These are phyloP conservation scores for Microchirus variegatus DNA, from an alignment of 2,797 vertebrate genomes.

Conservation along the genomic window DNA sequence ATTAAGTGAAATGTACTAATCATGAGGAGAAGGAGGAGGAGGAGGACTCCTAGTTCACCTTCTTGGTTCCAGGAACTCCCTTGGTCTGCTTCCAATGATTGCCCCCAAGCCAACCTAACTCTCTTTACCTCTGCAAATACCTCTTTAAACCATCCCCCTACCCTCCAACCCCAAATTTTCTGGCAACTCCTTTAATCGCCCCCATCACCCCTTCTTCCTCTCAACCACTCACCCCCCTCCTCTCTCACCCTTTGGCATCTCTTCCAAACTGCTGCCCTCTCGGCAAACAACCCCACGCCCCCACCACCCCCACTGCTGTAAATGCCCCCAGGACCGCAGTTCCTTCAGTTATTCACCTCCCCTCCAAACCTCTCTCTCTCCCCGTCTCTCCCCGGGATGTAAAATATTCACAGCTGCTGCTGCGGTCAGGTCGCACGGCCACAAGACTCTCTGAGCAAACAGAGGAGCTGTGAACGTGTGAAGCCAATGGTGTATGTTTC, in stretches of 20 bases:
- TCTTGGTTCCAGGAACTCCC: constrained; percentile 77
- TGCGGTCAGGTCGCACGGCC: constrained; percentile 81
- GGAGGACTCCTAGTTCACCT: constrained; percentile 53
- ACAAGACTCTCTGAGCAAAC: constrained; percentile 81
- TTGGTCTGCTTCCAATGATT: constrained; percentile 74
- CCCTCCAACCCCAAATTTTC: constrained; percentile 48
- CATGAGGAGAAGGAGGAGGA: constrained; percentile 33
- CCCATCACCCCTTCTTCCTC: constrained; percentile 65
- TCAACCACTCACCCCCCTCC: constrained; percentile 43
- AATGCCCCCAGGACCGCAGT: constrained; percentile 70
- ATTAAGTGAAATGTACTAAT: constrained; percentile 26
- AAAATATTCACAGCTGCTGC: constrained; percentile 85
- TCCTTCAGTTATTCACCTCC: constrained; percentile 67
- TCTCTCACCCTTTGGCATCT: constrained; percentile 58
- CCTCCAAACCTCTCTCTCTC: constrained; percentile 53
- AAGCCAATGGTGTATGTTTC: constrained; percentile 82
- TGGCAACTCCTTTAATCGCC: constrained; percentile 67
- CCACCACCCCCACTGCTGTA: constrained; percentile 38
- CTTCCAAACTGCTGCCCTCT: constrained; percentile 61
- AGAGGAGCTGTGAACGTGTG: constrained; percentile 82
- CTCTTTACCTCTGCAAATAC: constrained; percentile 70
- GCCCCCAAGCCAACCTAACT: constrained; percentile 36
- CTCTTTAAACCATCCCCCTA: constrained; percentile 51
- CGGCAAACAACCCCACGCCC: constrained; percentile 60
- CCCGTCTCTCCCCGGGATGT: constrained; percentile 67